Conservation (phyloP, 1,140 invertebrate genomes). For the Antheraea pernyi region DNA sequence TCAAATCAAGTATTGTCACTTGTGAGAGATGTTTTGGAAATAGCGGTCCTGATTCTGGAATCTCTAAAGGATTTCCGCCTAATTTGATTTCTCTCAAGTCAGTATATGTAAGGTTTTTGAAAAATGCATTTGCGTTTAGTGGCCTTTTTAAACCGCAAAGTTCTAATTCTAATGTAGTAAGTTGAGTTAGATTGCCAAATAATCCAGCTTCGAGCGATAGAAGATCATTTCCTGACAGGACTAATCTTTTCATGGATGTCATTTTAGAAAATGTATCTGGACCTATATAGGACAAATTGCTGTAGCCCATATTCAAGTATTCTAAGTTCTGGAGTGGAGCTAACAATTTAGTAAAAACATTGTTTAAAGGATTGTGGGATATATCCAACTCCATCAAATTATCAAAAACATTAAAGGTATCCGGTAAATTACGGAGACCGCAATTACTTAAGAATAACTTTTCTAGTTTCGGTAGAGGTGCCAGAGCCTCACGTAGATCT, state of each 20-base stretch:
- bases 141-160: conserved; percentile 83
- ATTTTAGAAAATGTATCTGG: conserved; percentile 85
- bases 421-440: conserved; percentile 81
- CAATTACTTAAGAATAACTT: conserved; percentile 85
- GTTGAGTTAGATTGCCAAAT: conserved; percentile 83
- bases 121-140: conserved; percentile 83
- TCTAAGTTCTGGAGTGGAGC: conserved; percentile 83
- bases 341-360: conserved; percentile 84
- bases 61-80: conserved; percentile 84
- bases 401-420: conserved; percentile 84
- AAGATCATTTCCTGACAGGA: conserved; percentile 85
- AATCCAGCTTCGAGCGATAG: conserved; percentile 84
- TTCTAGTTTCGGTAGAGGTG: conserved; percentile 82
- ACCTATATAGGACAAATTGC: conserved; percentile 83
- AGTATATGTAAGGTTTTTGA: conserved; percentile 82
- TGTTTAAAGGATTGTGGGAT: conserved; percentile 84
- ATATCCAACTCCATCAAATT: conserved; percentile 84
- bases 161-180: conserved; percentile 84
- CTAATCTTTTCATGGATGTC: conserved; percentile 83
- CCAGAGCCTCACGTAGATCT: conserved; percentile 83
- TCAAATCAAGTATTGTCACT: conserved; percentile 83
- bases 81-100: conserved; percentile 85
- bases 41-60: conserved; percentile 80
- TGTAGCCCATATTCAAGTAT: conserved; percentile 87
- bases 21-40: conserved; percentile 83